Percentiles rank a stretch among this genome's conserved stretches.
These are phyloP conservation scores for Petrocephalus sullivani DNA, from an alignment of 2,797 vertebrate genomes.

Conservation along the genomic window DNA sequence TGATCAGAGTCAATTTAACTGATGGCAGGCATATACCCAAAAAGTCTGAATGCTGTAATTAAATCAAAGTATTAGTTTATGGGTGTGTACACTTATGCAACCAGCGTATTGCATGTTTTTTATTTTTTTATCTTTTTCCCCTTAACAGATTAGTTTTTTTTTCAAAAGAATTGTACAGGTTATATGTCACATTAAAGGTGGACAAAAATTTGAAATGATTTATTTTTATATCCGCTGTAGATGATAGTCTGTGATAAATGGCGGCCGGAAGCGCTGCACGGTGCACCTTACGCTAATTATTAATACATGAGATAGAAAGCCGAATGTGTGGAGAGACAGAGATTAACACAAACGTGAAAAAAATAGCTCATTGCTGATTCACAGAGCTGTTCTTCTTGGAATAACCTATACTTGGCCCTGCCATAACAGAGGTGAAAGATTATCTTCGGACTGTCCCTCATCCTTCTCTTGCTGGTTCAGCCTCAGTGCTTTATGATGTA, in stretches of 20 bases:
- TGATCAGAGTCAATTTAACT: no score
- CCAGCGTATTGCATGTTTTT: no score
- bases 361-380: conserved; percentile 46
- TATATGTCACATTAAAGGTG: no score
- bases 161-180: no score
- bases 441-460: conserved; percentile 26
- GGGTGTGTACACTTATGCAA: no score
- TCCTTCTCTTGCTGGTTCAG: conserved; percentile 1
- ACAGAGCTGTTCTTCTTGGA: conserved; percentile 31
- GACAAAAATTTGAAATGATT: no score
- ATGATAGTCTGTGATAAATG: not conserved
- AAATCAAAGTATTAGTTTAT: no score
- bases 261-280: conserved; percentile 26
- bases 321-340: conserved; percentile 45
- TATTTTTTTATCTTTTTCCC: no score
- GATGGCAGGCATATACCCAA: no score
- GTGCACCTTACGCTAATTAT: conserved; percentile 43
- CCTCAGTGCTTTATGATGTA: not conserved
- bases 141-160: no score
- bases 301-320: conserved; percentile 47
- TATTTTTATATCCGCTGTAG: not conserved
- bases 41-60: no score
- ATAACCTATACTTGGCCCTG: conserved; percentile 40
- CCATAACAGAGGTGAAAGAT: conserved; percentile 36
- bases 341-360: conserved; percentile 37